These are phyloP conservation scores for Acinonyx jubatus DNA, from an alignment of 2,113 vertebrate species.

Conservation along the genomic window DNA sequence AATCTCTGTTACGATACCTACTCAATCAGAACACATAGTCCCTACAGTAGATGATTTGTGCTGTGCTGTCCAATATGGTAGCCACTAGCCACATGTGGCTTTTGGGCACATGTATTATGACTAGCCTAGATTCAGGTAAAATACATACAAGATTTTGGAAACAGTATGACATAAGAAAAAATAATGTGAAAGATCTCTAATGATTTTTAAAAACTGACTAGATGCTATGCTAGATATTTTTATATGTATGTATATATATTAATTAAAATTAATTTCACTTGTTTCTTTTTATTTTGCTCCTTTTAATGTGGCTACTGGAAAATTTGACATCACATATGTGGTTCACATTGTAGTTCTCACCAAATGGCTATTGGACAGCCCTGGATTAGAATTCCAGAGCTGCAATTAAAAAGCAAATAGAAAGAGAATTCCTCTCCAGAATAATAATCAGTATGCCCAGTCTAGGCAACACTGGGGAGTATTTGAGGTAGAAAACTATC, in stretches of 20 bases:
- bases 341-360: neutral
- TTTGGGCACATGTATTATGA: neutral
- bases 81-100: neutral
- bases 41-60: neutral
- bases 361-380: neutral
- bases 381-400: neutral
- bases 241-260: neutral
- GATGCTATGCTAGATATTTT: neutral
- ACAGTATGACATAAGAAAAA: neutral
- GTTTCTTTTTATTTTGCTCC: neutral
- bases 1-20: neutral
- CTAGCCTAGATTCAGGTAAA: neutral
- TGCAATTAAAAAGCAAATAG: neutral
- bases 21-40: neutral
- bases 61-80: neutral
- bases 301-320: neutral
- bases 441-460: neutral
- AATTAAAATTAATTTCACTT: neutral
- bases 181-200: neutral
- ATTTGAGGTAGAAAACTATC: constrained; percentile 3
- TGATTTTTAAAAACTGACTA: neutral
- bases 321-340: neutral
- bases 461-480: neutral
- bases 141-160: neutral
- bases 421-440: neutral